These are phyloP conservation scores for Drosophila anomelani DNA, from an alignment of 2,888 invertebrate genomes.

Conservation along the genomic window DNA sequence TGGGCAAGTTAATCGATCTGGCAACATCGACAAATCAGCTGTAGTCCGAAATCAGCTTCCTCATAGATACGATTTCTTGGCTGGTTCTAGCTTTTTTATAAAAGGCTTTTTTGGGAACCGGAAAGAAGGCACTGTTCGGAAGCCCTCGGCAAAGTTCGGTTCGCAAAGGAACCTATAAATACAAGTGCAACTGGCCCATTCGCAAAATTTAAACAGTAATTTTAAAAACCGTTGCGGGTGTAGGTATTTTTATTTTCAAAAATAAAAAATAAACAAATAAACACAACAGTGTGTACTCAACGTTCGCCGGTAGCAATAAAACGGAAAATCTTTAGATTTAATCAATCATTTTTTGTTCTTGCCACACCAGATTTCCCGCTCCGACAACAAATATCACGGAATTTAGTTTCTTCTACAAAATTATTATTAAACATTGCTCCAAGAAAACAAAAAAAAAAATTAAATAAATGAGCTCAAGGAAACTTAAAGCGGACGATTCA, in stretches of 20 bases:
- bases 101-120: not conserved
- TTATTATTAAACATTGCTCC: not conserved
- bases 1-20: conserved; percentile 29
- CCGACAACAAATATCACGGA: conserved; percentile 19
- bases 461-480: not conserved
- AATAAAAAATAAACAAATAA: not conserved
- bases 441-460: not conserved
- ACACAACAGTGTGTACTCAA: not conserved
- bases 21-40: conserved; percentile 45
- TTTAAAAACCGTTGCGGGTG: conserved; percentile 4
- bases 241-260: conserved; percentile 2
- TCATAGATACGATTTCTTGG: too few relatives aligned
- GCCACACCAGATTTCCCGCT: not conserved
- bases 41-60: not conserved
- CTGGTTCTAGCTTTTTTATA: not conserved
- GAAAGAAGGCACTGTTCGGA: not conserved
- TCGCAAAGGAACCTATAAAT: not conserved
- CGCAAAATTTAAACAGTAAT: not conserved
- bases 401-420: conserved; percentile 19
- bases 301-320: not conserved
- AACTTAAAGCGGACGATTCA: conserved; percentile 6
- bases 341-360: not conserved
- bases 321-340: not conserved
- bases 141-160: not conserved
- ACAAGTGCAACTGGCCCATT: not conserved